Conservation (phyloP, 2,888 invertebrate species). For the Drosophila paramelanica region DNA sequence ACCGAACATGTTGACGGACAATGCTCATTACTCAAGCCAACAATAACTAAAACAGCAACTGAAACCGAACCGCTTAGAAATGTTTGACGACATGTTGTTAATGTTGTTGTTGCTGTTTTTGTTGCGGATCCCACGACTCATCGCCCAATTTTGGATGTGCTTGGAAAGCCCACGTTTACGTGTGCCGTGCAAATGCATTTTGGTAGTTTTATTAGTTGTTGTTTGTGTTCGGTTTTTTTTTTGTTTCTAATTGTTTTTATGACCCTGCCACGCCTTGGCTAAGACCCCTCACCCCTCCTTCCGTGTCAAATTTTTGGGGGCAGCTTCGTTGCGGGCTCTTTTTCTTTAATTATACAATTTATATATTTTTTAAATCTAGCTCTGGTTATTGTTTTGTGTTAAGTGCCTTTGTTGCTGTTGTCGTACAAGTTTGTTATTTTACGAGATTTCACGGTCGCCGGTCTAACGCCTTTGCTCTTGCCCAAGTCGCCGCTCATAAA, state of each 20-base stretch:
- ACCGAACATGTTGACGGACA: slow-evolving; percentile 59
- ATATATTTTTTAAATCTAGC: slow-evolving; percentile 45
- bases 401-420: slow-evolving; percentile 41
- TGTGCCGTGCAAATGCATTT: slow-evolving; percentile 39
- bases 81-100: slow-evolving; percentile 27
- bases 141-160: slow-evolving; percentile 52
- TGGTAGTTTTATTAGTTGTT: slow-evolving; percentile 31
- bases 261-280: slow-evolving; percentile 52
- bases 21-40: slow-evolving; percentile 64
- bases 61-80: slow-evolving; percentile 55
- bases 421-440: slow-evolving; percentile 39
- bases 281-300: slow-evolving; percentile 1
- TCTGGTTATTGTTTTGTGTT: slow-evolving; percentile 33
- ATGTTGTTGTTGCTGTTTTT: slow-evolving; percentile 18
- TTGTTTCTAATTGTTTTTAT: slow-evolving; percentile 48
- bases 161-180: slow-evolving; percentile 60
- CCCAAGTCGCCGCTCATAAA: slow-evolving; percentile 56
- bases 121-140: slow-evolving; percentile 61
- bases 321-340: slow-evolving; percentile 39
- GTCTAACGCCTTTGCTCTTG: slow-evolving; percentile 57
- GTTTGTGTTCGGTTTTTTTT: slow-evolving; percentile 14
- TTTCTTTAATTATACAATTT: slow-evolving; percentile 72
- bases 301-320: slow-evolving; percentile 19
- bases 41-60: slow-evolving; percentile 35
- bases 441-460: slow-evolving; percentile 61